Evolutionary conservation across 2,113 vertebrate genomes (phyloP).

Genomic region (Narcine bancroftii): DNA sequence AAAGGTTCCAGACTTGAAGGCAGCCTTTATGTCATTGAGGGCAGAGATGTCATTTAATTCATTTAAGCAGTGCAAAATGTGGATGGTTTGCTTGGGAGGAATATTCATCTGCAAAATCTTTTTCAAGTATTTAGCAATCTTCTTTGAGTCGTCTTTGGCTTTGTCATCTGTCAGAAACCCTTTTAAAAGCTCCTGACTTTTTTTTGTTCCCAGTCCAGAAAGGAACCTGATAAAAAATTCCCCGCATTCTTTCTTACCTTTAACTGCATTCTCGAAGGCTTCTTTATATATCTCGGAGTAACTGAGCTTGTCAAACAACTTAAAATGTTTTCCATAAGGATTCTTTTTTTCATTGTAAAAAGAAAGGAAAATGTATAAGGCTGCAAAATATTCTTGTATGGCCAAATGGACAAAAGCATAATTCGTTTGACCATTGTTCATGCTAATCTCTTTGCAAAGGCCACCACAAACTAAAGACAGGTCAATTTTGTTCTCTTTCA

Average conservation of each 20-base stretch:
- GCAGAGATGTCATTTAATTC: conserved; percentile 51
- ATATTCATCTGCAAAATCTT: not conserved
- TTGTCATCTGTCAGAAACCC: not conserved
- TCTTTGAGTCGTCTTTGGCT: not conserved
- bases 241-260: conserved; percentile 40
- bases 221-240: conserved; percentile 59
- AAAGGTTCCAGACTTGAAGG: conserved; percentile 6
- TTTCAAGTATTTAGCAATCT: not conserved
- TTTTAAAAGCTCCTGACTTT: conserved; percentile 44
- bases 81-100: conserved; percentile 41
- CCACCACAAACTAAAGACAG: conserved; percentile 47
- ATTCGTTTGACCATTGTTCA: not conserved
- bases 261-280: conserved; percentile 41
- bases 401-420: conserved; percentile 52
- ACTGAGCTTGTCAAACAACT: conserved; percentile 38
- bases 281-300: conserved; percentile 44
- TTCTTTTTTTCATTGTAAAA: conserved; percentile 49
- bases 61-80: conserved; percentile 46
- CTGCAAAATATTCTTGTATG: conserved; percentile 58
- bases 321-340: conserved; percentile 25
- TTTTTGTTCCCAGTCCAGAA: conserved; percentile 47
- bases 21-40: not conserved
- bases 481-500: conserved; percentile 41
- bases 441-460: conserved; percentile 48
- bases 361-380: conserved; percentile 49